Evolutionary conservation across 2,888 invertebrate species (phyloP).

Genomic region (Athetis lepigone): DNA sequence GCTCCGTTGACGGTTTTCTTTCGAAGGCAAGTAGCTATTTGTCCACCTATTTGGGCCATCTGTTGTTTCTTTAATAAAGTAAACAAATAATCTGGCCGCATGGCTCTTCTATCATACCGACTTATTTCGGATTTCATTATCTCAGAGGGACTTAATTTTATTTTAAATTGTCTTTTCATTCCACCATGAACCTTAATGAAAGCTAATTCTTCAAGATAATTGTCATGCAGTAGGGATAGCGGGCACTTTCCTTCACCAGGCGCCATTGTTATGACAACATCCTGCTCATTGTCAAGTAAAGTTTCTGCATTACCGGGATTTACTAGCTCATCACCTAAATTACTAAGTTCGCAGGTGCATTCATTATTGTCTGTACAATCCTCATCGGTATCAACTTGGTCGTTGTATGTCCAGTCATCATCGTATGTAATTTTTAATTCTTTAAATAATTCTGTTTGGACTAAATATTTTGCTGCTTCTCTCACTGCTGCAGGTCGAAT

Average conservation of each 20-base stretch:
- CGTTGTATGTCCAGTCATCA: constrained; percentile 16
- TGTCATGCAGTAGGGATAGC: constrained; percentile 49
- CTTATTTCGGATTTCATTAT: constrained; percentile 37
- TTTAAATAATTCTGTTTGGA: constrained; percentile 18
- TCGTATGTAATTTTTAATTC: constrained; percentile 21
- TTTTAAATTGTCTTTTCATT: constrained; percentile 1
- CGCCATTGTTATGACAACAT: constrained; percentile 43
- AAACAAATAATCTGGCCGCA: no score
- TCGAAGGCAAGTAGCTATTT: constrained; percentile 54
- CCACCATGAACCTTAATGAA: no score
- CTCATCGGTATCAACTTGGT: constrained; percentile 8
- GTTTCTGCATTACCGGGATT: constrained; percentile 55
- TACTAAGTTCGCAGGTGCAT: constrained; percentile 9
- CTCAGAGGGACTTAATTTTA: background rate
- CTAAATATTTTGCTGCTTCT: constrained; percentile 47
- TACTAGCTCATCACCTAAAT: constrained; percentile 15
- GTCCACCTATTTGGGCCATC: constrained; percentile 24
- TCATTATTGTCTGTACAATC: constrained; percentile 7
- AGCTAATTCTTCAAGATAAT: no score
- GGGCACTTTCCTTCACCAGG: constrained; percentile 54
- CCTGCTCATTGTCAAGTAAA: constrained; percentile 47
- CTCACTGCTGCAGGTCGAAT: constrained; percentile 46
- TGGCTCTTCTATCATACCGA: constrained; percentile 50
- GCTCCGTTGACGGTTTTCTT: constrained; percentile 51
- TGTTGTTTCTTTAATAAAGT: constrained; percentile 58